Evolutionary conservation across 1,140 invertebrate genomes (phyloP).

Genomic region (Rhagoletis zephyria): DNA sequence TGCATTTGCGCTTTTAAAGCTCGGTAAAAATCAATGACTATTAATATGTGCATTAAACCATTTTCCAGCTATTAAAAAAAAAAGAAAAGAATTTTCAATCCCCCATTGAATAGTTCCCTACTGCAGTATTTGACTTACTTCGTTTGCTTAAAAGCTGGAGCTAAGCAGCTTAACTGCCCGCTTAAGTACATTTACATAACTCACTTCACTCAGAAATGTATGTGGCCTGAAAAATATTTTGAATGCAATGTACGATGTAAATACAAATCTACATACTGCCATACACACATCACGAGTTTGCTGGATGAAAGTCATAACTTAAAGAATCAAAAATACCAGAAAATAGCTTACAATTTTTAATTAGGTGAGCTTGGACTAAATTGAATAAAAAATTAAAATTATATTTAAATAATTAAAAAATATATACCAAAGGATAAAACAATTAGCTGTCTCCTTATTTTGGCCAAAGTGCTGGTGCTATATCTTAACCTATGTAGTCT

Average conservation of each 20-base stretch:
- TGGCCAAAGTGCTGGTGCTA: no score
- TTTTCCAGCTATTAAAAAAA: background rate
- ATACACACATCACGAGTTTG: no score
- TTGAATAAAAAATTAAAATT: no score
- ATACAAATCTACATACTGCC: background rate
- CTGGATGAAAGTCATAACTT: no score
- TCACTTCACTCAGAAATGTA: background rate
- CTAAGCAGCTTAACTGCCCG: constrained; percentile 27
- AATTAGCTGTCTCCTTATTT: no score
- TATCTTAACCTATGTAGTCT: no score
- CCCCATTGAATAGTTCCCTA: constrained; percentile 23
- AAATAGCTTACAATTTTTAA: no score
- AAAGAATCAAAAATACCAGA: no score
- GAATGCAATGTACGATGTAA: background rate
- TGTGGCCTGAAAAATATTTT: background rate
- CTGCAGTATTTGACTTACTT: constrained; percentile 45
- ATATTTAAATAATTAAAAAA: no score
- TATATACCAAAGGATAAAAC: no score
- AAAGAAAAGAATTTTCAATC: background rate
- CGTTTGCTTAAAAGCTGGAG: constrained; percentile 32
- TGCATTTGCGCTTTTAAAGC: no score
- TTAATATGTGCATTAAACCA: background rate
- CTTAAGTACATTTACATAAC: constrained; percentile 37
- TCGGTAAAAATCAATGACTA: background rate
- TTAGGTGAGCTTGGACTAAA: no score